A percentile compares a stretch with the other conserved stretches of the same genome.
Conservation (phyloP, 2,888 invertebrate genomes). For the Drosophila greeni region DNA sequence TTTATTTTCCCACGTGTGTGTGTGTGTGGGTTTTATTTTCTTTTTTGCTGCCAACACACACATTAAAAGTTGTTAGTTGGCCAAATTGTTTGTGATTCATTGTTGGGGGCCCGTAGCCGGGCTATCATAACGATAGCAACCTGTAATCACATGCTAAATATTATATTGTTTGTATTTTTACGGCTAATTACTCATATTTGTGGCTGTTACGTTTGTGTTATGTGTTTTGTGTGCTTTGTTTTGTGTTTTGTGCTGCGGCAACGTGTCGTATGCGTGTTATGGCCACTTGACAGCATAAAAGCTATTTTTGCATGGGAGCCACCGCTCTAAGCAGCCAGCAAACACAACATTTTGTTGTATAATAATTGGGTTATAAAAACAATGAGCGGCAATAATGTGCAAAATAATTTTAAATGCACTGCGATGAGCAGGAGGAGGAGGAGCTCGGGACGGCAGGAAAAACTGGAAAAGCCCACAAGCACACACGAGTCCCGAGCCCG, state of each 20-base stretch:
- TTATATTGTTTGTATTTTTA: conserved; percentile 54
- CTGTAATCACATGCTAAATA: conserved; percentile 43
- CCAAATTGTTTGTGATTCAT: conserved; percentile 65
- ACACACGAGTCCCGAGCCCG: conserved; percentile 43
- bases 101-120: conserved; percentile 48
- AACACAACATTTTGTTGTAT: conserved; percentile 31
- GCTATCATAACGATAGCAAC: conserved; percentile 40
- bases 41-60: conserved; percentile 29
- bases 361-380: conserved; percentile 69
- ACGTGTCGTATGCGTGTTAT: conserved; percentile 63
- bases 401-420: conserved; percentile 68
- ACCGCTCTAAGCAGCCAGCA: background rate
- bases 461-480: conserved; percentile 21
- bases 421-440: background rate
- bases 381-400: conserved; percentile 70
- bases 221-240: background rate
- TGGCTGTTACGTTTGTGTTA: conserved; percentile 10
- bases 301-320: conserved; percentile 45
- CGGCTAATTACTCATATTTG: conserved; percentile 56
- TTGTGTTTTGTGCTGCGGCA: conserved; percentile 6
- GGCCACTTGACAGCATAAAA: conserved; percentile 56
- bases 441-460: conserved; percentile 22
- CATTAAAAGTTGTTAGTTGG: conserved; percentile 58
- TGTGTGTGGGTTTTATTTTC: conserved; percentile 26
- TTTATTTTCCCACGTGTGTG: conserved; percentile 25